Percentiles rank a stretch among this genome's conserved stretches.
phyloP scores from a whole-genome alignment of 2,113 vertebrate genomes.

The Grantiella picta region DNA sequence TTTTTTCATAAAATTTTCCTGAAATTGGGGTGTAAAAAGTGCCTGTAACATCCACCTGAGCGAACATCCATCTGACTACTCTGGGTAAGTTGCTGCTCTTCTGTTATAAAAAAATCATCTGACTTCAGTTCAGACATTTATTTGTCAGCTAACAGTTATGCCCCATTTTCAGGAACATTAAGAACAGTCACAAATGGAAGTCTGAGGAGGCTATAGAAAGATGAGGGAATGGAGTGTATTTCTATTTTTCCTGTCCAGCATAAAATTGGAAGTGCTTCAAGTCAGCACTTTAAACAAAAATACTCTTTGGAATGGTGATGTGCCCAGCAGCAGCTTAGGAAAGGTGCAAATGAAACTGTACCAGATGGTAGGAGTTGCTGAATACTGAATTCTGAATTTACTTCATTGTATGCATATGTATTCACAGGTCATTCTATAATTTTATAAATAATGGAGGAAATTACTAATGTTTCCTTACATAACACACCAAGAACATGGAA shows the following conservation, averaged over 20 bases:
- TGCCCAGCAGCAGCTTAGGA: neutral
- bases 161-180: neutral
- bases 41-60: neutral
- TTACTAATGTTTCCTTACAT: neutral
- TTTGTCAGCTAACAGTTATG: neutral
- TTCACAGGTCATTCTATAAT: neutral
- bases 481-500: neutral
- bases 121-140: neutral
- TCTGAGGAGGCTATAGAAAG: neutral
- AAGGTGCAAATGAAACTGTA: constrained; percentile 26
- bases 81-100: neutral
- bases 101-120: neutral
- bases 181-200: neutral
- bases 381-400: constrained; percentile 14
- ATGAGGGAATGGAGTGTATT: neutral
- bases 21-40: neutral
- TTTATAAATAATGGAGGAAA: constrained; percentile 25
- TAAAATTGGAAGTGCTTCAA: neutral
- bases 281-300: constrained; percentile 32
- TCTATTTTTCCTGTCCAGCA: neutral
- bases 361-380: constrained; percentile 17
- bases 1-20: neutral
- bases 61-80: neutral
- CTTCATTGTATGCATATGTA: neutral
- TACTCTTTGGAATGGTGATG: neutral